A percentile compares a stretch with the other conserved stretches of the same genome.
phyloP scores from a whole-genome alignment of 2,797 vertebrate genomes.

The Chaenodraco wilsoni region DNA sequence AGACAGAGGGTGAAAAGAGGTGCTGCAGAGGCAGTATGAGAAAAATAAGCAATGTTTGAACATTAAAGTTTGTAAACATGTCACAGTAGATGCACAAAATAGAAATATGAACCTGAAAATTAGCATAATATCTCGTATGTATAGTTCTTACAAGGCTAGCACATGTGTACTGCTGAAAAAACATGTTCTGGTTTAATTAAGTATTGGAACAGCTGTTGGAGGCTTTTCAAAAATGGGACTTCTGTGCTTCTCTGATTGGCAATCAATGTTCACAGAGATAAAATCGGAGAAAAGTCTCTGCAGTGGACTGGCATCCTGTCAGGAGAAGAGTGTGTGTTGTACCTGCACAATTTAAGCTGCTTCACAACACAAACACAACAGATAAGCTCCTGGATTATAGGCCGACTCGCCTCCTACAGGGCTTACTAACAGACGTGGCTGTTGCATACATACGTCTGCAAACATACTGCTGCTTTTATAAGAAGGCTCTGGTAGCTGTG shows the following conservation, averaged over 20 bases:
- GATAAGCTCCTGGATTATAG: constrained; percentile 32
- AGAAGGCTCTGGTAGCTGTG: background rate
- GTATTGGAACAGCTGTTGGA: constrained; percentile 18
- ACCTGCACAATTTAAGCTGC: constrained; percentile 37
- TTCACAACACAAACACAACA: constrained; percentile 37
- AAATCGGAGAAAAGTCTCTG: constrained; percentile 35
- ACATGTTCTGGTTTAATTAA: constrained; percentile 27
- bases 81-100: too few relatives aligned
- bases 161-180: background rate
- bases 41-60: too few relatives aligned
- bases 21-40: too few relatives aligned
- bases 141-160: background rate
- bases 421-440: constrained; percentile 3
- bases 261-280: constrained; percentile 48
- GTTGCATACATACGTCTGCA: background rate
- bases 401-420: constrained; percentile 9
- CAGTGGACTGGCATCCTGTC: constrained; percentile 34
- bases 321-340: constrained; percentile 17
- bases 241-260: constrained; percentile 23
- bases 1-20: too few relatives aligned
- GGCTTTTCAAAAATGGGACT: constrained; percentile 22
- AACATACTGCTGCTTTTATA: background rate
- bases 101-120: too few relatives aligned
- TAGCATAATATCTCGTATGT: too few relatives aligned
- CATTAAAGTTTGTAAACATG: too few relatives aligned